Evolutionary conservation across 2,797 vertebrate species (phyloP).

Genomic region (Sebastes umbrosus): DNA sequence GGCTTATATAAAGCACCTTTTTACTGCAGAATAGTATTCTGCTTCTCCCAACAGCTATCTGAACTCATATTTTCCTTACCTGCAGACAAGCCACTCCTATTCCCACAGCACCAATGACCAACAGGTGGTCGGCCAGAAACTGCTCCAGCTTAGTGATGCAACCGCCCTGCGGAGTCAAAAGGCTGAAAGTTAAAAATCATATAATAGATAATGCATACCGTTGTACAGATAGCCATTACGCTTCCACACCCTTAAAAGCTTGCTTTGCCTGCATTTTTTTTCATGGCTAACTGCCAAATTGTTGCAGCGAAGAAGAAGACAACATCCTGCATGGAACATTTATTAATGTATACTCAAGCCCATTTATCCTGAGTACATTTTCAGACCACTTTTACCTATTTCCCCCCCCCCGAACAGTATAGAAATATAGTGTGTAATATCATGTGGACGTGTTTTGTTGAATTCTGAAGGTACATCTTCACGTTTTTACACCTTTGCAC

Average conservation of each 20-base stretch:
- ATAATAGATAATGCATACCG: background rate
- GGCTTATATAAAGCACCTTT: background rate
- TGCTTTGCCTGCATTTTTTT: background rate
- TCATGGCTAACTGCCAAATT: background rate
- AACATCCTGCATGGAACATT: background rate
- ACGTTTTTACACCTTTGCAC: background rate
- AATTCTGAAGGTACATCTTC: background rate
- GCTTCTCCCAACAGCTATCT: background rate
- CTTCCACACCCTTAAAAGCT: background rate
- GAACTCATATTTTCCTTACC: slow-evolving; percentile 68
- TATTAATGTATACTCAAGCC: background rate
- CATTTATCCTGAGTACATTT: background rate
- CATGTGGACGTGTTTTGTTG: no score
- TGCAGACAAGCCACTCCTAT: slow-evolving; percentile 90
- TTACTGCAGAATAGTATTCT: background rate
- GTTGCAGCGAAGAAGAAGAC: background rate
- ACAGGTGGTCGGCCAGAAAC: slow-evolving; percentile 87
- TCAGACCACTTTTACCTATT: background rate
- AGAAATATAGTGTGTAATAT: no score
- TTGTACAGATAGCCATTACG: background rate
- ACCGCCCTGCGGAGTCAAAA: slow-evolving; percentile 80
- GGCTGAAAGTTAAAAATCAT: background rate
- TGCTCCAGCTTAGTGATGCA: slow-evolving; percentile 88
- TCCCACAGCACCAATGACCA: slow-evolving; percentile 88
- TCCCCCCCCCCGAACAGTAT: no score